Evolutionary conservation across 2,797 vertebrate species (phyloP).

Genomic region (Ctenosaura bakeri): DNA sequence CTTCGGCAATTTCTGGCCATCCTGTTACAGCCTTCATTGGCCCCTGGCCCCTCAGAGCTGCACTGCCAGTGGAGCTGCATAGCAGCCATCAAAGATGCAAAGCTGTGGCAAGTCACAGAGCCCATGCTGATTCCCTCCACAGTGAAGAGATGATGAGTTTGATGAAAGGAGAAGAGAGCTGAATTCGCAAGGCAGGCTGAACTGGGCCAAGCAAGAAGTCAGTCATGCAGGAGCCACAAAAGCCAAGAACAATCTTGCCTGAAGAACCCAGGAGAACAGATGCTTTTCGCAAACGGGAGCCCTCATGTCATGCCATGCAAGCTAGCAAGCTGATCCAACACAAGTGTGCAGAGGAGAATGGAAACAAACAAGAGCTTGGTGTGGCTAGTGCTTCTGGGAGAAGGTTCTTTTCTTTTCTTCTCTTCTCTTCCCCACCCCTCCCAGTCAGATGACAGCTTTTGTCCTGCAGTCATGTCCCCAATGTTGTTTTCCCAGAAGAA

Average conservation of each 20-base stretch:
- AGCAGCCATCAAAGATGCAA: constrained; percentile 22
- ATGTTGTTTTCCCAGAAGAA: background rate
- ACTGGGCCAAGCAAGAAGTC: constrained; percentile 54
- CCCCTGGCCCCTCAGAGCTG: background rate
- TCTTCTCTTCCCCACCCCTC: too few relatives aligned
- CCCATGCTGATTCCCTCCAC: constrained; percentile 54
- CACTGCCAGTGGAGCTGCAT: background rate
- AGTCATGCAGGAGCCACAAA: constrained; percentile 58
- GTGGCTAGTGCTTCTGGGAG: constrained; percentile 2
- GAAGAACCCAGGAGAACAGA: constrained; percentile 14
- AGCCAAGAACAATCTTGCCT: constrained; percentile 22
- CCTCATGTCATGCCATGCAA: background rate
- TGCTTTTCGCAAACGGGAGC: background rate
- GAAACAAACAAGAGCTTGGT: background rate
- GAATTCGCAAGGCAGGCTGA: constrained; percentile 11
- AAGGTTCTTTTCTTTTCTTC: too few relatives aligned
- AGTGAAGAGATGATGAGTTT: constrained; percentile 38
- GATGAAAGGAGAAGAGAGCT: constrained; percentile 37
- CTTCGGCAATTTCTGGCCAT: constrained; percentile 61
- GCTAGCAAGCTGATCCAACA: background rate
- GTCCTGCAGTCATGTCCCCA: background rate
- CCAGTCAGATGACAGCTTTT: background rate
- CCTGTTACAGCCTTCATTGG: background rate
- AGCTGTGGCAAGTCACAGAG: constrained; percentile 27
- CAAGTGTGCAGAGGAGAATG: background rate